phyloP scores from a whole-genome alignment of 2,888 invertebrate genomes.

The Fabriciana adippe region DNA sequence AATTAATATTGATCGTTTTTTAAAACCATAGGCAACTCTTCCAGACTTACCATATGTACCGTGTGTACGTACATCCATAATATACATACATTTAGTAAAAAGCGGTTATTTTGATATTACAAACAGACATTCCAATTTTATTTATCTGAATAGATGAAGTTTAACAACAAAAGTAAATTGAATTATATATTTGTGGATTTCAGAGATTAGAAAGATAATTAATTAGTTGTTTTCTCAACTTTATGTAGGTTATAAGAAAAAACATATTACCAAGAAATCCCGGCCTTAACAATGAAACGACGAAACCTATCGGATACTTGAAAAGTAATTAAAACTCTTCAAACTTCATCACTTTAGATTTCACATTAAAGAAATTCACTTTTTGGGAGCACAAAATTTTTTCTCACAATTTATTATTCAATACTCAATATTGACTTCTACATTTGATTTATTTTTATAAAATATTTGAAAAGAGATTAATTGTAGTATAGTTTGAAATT shows the following conservation, averaged over 20 bases:
- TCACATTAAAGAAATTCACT: conserved; percentile 16
- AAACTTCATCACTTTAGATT: conserved; percentile 49
- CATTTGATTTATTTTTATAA: no score
- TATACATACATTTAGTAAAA: no score
- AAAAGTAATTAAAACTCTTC: conserved; percentile 62
- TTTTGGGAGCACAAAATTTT: neutral
- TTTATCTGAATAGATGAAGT: no score
- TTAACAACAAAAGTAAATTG: neutral
- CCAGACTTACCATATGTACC: no score
- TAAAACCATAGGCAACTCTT: no score
- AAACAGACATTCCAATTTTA: no score
- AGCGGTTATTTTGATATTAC: no score
- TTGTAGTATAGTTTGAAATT: no score
- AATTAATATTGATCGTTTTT: no score
- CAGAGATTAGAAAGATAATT: neutral
- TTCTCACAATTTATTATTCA: neutral
- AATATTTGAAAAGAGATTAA: no score
- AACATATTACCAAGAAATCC: conserved; percentile 20
- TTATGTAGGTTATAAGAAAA: conserved; percentile 13
- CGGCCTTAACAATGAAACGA: conserved; percentile 42
- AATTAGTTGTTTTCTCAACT: conserved; percentile 15
- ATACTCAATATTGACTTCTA: no score
- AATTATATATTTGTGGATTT: neutral
- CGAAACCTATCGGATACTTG: conserved; percentile 48
- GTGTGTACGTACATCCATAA: no score